A percentile compares a stretch with the other conserved stretches of the same genome.
phyloP scores from a whole-genome alignment of 2,113 vertebrate genomes.

The Actenoides hombroni region DNA sequence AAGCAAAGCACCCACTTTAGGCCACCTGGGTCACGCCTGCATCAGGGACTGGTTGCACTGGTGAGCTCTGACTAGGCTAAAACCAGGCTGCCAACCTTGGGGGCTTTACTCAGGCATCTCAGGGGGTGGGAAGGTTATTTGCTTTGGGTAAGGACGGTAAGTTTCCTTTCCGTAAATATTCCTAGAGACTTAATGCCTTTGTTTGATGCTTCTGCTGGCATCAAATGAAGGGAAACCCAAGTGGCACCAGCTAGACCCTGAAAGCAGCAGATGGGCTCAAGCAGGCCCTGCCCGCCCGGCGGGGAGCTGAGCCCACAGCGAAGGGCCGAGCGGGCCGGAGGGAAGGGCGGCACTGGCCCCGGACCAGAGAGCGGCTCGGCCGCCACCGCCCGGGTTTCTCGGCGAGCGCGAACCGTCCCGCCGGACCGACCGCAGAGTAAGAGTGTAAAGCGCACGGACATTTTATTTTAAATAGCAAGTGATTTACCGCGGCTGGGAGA shows the following conservation, averaged over 20 bases:
- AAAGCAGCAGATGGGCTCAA: not conserved
- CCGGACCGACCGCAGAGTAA: not conserved
- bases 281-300: accelerated
- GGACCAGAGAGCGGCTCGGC: accelerated
- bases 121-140: not conserved
- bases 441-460: accelerated
- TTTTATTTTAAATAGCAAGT: not conserved
- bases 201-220: not conserved
- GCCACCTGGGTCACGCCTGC: not conserved
- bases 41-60: not conserved
- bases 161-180: not conserved
- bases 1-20: not conserved
- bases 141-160: not conserved
- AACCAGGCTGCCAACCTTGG: not conserved
- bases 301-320: not conserved
- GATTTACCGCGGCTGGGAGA: not conserved
- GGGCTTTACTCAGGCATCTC: accelerated
- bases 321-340: no score
- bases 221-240: not conserved
- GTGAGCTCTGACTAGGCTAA: not conserved
- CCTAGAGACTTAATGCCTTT: not conserved
- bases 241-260: not conserved
- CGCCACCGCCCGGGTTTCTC: accelerated
- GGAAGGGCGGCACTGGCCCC: not conserved
- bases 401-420: accelerated